Percentiles rank a stretch among this genome's conserved stretches.
Evolutionary conservation across 35 echinoderm and acorn worm species (phyloP).

Genomic region (Lytechinus pictus): DNA sequence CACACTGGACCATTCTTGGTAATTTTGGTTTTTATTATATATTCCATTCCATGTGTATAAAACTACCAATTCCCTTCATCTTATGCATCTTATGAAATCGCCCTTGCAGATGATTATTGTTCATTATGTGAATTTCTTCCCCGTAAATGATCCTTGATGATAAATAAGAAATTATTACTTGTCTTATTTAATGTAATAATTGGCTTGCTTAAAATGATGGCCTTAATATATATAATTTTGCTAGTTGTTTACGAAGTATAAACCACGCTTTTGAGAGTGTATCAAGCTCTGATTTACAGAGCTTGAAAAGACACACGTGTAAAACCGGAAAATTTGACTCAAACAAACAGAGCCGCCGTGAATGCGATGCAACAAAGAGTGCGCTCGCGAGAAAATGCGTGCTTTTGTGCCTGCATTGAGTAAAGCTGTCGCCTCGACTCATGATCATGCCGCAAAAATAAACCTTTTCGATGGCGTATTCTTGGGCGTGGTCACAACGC

Average conservation of each 20-base stretch:
- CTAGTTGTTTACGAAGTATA: background rate
- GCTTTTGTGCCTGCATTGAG: constrained; percentile 63
- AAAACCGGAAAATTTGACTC: constrained; percentile 70
- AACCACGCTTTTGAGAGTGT: constrained; percentile 13
- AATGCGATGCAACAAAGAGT: constrained; percentile 62
- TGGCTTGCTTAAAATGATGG: background rate
- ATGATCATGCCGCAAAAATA: background rate
- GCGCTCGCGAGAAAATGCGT: constrained; percentile 59
- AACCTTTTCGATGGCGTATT: background rate
- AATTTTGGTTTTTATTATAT: too few relatives aligned
- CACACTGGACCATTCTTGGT: too few relatives aligned
- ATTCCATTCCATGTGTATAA: too few relatives aligned
- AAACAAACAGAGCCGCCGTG: constrained; percentile 61
- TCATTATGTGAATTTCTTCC: background rate
- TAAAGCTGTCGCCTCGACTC: constrained; percentile 20
- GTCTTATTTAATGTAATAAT: background rate
- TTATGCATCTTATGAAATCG: too few relatives aligned
- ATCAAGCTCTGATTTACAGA: constrained; percentile 47
- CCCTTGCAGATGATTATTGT: too few relatives aligned
- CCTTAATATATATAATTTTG: background rate
- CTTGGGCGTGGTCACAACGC: background rate
- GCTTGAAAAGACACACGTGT: constrained; percentile 63
- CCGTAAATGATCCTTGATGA: background rate
- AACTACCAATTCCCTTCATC: too few relatives aligned
- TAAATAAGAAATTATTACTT: background rate